Conservation (phyloP, 1,140 invertebrate genomes). For the Lepidurus arcticus region DNA sequence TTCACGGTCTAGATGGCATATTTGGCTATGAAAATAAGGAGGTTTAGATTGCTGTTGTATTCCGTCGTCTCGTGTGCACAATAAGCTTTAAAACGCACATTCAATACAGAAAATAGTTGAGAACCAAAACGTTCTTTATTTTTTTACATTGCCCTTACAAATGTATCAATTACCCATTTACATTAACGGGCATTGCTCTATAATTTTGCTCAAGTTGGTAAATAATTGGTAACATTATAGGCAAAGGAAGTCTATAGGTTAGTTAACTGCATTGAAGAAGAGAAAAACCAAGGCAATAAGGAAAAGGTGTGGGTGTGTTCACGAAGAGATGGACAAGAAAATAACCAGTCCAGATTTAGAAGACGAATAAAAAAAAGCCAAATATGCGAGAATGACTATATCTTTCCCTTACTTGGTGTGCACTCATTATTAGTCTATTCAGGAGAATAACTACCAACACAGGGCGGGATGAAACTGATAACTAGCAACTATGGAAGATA, state of each 20-base stretch:
- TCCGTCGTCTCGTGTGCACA: no score
- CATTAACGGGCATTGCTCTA: not conserved
- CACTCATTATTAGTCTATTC: not conserved
- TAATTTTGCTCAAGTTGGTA: not conserved
- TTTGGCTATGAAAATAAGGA: no score
- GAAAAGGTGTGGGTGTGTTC: not conserved
- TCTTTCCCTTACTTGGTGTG: not conserved
- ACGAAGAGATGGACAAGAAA: not conserved
- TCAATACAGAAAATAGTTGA: not conserved
- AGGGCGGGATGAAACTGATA: not conserved
- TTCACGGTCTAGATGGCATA: no score
- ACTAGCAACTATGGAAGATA: not conserved
- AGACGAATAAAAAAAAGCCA: no score
- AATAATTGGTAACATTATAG: not conserved
- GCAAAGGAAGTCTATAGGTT: not conserved
- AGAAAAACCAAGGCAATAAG: not conserved
- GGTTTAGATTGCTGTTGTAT: no score
- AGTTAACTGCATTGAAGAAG: conserved; percentile 1
- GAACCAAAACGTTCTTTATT: conserved; percentile 8
- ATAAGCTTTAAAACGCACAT: no score
- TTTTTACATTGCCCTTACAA: conserved; percentile 10
- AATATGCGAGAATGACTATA: no score
- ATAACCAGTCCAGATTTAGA: no score
- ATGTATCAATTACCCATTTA: not conserved
- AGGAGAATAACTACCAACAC: not conserved